phyloP scores from a whole-genome alignment of 2,797 vertebrate genomes.

The Micromesistius poutassou region DNA sequence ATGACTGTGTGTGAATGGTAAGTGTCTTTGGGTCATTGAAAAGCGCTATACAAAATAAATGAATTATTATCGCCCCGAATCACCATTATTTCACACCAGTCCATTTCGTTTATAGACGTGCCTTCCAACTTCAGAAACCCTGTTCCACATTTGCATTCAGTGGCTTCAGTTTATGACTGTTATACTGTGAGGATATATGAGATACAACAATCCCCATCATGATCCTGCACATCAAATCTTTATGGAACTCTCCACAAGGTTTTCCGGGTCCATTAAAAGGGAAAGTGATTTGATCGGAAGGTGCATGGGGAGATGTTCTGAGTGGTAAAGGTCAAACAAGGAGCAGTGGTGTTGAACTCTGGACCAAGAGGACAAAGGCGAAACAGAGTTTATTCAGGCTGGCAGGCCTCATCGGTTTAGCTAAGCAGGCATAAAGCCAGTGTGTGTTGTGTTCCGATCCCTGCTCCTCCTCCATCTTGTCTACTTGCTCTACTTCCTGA shows the following conservation, averaged over 20 bases:
- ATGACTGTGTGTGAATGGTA: too few species aligned
- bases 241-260: not conserved
- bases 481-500: not conserved
- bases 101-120: not conserved
- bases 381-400: not conserved
- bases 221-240: not conserved
- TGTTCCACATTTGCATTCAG: not conserved
- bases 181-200: not conserved
- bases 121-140: not conserved
- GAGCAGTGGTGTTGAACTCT: not conserved
- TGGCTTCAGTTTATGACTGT: not conserved
- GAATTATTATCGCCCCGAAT: slow-evolving; percentile 11
- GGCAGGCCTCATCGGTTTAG: not conserved
- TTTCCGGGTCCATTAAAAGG: not conserved
- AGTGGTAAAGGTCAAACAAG: not conserved
- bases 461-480: not conserved
- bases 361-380: not conserved
- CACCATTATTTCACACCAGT: not conserved
- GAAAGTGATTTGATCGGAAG: not conserved
- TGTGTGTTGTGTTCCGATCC: not conserved
- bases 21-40: too few species aligned
- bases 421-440: not conserved
- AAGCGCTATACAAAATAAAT: too few species aligned
- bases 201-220: not conserved
- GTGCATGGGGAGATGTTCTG: not conserved